Conservation (phyloP, 2,797 vertebrate genomes). For the Sebastes trivittatus region DNA sequence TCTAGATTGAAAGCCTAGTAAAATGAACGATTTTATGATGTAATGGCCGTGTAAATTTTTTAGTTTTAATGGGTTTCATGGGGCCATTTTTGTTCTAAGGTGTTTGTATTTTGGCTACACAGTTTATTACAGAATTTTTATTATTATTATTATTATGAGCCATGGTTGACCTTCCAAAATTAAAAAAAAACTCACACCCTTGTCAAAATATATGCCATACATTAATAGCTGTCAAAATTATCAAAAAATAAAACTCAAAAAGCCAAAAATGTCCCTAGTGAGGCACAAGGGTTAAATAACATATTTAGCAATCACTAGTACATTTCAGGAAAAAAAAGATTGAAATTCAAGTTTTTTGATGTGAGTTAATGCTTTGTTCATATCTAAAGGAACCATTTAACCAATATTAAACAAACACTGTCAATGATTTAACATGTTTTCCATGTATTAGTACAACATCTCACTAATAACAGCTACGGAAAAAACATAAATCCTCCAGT, state of each 20-base stretch:
- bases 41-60: background rate
- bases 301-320: conserved; percentile 19
- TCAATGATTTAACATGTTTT: conserved; percentile 1
- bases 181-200: background rate
- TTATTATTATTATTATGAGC: background rate
- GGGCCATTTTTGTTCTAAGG: background rate
- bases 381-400: background rate
- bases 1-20: too few relatives aligned
- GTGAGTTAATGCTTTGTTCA: background rate
- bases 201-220: background rate
- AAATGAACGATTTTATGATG: background rate
- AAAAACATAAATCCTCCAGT: background rate
- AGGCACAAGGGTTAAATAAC: conserved; percentile 11
- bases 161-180: background rate
- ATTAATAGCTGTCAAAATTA: background rate
- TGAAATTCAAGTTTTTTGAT: conserved; percentile 38
- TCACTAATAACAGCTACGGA: background rate
- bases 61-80: background rate
- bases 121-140: background rate
- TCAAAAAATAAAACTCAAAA: background rate
- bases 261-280: background rate
- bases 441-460: conserved; percentile 23
- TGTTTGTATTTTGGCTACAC: background rate
- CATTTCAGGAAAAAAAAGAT: background rate
- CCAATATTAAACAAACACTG: conserved; percentile 1